Evolutionary conservation across 1,140 invertebrate genomes (phyloP).

Genomic region (Zelostemma sp.): DNA sequence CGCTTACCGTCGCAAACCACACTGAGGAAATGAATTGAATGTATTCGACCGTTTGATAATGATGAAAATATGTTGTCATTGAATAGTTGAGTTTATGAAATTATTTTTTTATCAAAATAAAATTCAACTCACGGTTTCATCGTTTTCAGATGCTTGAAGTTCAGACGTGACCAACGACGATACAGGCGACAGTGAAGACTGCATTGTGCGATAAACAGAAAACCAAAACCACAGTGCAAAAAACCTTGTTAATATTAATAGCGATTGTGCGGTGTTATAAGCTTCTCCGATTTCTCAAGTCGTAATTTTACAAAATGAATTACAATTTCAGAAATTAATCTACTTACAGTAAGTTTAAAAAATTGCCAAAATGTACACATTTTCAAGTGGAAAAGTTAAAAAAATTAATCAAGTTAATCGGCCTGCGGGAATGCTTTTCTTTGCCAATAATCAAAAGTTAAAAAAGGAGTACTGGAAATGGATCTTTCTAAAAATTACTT

Average conservation of each 20-base stretch:
- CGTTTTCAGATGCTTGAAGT: constrained; percentile 56
- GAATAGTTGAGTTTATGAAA: neutral
- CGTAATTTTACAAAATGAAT: neutral
- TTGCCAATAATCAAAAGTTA: too few relatives aligned
- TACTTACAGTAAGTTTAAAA: too few relatives aligned
- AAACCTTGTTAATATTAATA: constrained; percentile 61
- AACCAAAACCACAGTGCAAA: constrained; percentile 68
- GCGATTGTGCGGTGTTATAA: constrained; percentile 59
- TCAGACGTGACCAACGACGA: constrained; percentile 50
- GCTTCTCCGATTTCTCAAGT: constrained; percentile 34
- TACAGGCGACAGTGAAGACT: constrained; percentile 61
- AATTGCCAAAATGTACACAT: too few relatives aligned
- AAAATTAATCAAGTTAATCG: too few relatives aligned
- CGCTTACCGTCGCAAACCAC: too few relatives aligned
- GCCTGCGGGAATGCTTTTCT: too few relatives aligned
- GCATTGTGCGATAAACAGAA: constrained; percentile 65
- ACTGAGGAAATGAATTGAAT: too few relatives aligned
- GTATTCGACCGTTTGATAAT: too few relatives aligned
- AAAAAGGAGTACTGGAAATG: too few relatives aligned
- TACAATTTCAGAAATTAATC: neutral
- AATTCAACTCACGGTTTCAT: constrained; percentile 59
- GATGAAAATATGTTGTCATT: too few relatives aligned
- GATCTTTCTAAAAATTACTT: too few relatives aligned
- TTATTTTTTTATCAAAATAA: constrained; percentile 33
- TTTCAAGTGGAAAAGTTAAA: too few relatives aligned